Conservation (phyloP, 2,888 invertebrate species). For the Myathropa florea region DNA sequence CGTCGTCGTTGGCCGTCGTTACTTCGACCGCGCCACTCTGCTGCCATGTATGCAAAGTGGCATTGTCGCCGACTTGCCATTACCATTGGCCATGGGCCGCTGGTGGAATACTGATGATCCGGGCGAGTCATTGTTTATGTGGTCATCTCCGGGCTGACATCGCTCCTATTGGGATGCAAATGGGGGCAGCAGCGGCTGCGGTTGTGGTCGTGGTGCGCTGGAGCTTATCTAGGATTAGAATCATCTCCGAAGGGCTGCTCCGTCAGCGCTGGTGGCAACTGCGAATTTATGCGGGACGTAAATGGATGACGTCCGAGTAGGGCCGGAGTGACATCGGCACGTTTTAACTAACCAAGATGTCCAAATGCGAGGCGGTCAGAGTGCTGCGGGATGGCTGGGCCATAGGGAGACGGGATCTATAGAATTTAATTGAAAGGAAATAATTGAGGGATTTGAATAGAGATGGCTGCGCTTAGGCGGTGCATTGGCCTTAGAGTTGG, state of each 20-base stretch:
- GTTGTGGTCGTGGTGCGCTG: conserved; percentile 37
- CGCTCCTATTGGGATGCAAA: conserved; percentile 62
- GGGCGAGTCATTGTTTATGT: conserved; percentile 49
- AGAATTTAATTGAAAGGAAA: conserved; percentile 50
- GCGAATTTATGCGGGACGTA: not conserved
- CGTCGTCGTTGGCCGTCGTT: conserved; percentile 46
- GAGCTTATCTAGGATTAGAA: conserved; percentile 47
- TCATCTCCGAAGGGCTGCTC: not conserved
- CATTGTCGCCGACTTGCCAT: conserved; percentile 17
- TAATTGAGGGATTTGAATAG: conserved; percentile 27
- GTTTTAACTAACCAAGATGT: conserved; percentile 62
- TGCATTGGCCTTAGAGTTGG: not conserved
- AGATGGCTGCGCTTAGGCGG: not conserved
- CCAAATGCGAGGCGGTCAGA: conserved; percentile 47
- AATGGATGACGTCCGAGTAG: not conserved
- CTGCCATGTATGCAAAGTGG: conserved; percentile 55
- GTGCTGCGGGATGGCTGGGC: not conserved
- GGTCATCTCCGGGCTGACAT: conserved; percentile 58
- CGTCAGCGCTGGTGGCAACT: not conserved
- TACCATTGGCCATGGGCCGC: not conserved
- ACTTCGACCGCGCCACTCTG: conserved; percentile 30
- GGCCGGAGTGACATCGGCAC: conserved; percentile 48
- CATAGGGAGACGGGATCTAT: not conserved
- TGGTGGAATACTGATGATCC: conserved; percentile 59
- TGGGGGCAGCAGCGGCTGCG: conserved; percentile 26